Evolutionary conservation across 2,113 vertebrate species (phyloP).

Genomic region (Bubalus kerabau): DNA sequence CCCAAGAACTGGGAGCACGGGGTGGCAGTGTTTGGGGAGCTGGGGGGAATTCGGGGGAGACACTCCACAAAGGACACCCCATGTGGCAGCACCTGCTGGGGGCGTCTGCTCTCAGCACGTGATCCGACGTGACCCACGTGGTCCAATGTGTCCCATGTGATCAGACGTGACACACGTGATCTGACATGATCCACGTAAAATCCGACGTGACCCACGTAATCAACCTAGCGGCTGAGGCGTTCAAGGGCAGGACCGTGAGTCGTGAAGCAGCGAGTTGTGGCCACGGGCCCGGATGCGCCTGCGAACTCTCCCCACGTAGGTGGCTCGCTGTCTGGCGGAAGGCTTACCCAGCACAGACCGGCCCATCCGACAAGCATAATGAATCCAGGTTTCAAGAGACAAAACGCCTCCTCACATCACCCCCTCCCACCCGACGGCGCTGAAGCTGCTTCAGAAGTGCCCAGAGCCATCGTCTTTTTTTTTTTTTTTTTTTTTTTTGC

Average conservation of each 20-base stretch:
- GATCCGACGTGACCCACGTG: neutral
- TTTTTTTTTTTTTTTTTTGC: neutral
- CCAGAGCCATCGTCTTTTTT: neutral
- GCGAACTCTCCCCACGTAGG: slow-evolving; percentile 29
- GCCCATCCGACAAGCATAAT: neutral
- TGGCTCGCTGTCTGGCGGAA: neutral
- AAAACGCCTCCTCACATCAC: neutral
- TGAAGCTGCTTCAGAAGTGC: neutral
- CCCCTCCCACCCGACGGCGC: neutral
- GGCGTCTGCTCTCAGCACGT: slow-evolving; percentile 47
- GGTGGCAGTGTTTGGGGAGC: neutral
- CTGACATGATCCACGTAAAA: slow-evolving; percentile 4
- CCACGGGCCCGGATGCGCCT: neutral
- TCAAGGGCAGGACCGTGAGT: slow-evolving; percentile 27
- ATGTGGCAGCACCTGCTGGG: slow-evolving; percentile 50
- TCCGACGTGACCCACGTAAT: neutral
- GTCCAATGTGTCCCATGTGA: neutral
- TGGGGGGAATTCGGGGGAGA: neutral
- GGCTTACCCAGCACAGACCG: neutral
- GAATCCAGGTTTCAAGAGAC: neutral
- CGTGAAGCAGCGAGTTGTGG: slow-evolving; percentile 33
- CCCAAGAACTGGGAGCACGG: neutral
- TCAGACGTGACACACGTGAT: neutral
- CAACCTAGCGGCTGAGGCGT: neutral
- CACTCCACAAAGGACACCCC: slow-evolving; percentile 1